Conservation (phyloP, 2,113 vertebrate species). For the Rhagologus leucostigma region DNA sequence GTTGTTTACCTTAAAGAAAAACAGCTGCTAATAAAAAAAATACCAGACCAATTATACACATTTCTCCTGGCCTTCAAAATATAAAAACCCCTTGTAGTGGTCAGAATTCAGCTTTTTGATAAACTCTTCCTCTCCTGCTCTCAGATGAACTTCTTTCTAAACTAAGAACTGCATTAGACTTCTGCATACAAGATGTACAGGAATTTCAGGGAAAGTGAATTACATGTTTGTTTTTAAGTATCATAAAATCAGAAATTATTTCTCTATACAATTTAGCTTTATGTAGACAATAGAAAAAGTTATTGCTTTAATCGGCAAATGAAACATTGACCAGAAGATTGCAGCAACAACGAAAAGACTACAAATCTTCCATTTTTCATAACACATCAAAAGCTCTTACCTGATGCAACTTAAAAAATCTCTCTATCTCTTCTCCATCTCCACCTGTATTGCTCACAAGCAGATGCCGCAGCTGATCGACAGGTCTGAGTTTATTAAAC, state of each 20-base stretch:
- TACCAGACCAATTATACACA: neutral
- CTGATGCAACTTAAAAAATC: slow-evolving; percentile 95
- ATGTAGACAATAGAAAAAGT: neutral
- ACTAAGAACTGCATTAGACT: neutral
- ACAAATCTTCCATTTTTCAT: neutral
- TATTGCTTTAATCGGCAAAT: neutral
- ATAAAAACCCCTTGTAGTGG: neutral
- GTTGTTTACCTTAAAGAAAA: neutral
- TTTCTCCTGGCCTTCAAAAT: neutral
- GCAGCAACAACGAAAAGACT: neutral
- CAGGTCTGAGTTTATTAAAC: slow-evolving; percentile 94
- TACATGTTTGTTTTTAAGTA: neutral
- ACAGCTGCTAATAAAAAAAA: neutral
- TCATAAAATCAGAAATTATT: neutral
- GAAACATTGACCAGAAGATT: neutral
- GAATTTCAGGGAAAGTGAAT: neutral
- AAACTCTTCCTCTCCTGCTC: neutral
- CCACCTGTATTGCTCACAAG: slow-evolving; percentile 91
- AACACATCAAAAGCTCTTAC: slow-evolving; percentile 60
- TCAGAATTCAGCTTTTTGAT: neutral
- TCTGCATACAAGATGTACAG: fast-evolving
- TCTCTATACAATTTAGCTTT: neutral
- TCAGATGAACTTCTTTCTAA: neutral
- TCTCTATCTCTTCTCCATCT: slow-evolving; percentile 93
- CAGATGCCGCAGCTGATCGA: slow-evolving; percentile 92